Evolutionary conservation across 2,888 invertebrate species (phyloP), one percentile per base, ranked within the genome.

Genomic region (Eucera pruinosa): DNA sequence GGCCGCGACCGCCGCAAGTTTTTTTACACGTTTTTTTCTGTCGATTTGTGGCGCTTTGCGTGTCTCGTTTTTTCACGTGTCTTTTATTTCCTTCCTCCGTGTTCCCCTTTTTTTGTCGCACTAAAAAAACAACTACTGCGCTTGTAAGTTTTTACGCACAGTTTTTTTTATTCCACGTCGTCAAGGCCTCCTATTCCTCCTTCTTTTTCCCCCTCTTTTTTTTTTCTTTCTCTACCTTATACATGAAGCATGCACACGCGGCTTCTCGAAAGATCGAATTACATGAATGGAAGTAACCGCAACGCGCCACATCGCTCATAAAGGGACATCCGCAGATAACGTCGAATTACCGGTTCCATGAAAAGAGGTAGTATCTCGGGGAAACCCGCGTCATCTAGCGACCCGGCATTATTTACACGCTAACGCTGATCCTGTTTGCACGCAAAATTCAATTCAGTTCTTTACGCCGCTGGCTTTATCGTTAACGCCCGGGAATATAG

Each of bases 61-160:
- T 52, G 74, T 80, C 62, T 68, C 79, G 52, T 69, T 74, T 74
- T n/a, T 70, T 80, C 61, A 54, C 73, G 57, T 62, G 52, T 64
- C 50, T 65, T 58, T 76, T 70, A 68, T 74, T 33, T 45, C 48
- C 13, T 9, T 33, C 18, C 18, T 11, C 23, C 23, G 18, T 15
- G 5, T 23, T 1, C 9, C 18, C 15, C 39, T 18, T 13, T 15
- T 15, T 23, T n/a, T 41, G 33, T n/a, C 33, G 33, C 33, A 3
- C 33, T 3, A 7, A 45, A 58, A 74, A 58, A 57, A 52, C 58
- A 47, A 54, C 77, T 54, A 48, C 36, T 58, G 64, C 25, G 61
- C 52, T 48, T 54, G 77, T 47, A 64, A 60, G 68, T 60, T 68
- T 75, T 77, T 77, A 36, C 39, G 27, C 45, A 20, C 30, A 60